Evolutionary conservation across 2,888 invertebrate species (phyloP).

Genomic region (Trichopoda pennipes): DNA sequence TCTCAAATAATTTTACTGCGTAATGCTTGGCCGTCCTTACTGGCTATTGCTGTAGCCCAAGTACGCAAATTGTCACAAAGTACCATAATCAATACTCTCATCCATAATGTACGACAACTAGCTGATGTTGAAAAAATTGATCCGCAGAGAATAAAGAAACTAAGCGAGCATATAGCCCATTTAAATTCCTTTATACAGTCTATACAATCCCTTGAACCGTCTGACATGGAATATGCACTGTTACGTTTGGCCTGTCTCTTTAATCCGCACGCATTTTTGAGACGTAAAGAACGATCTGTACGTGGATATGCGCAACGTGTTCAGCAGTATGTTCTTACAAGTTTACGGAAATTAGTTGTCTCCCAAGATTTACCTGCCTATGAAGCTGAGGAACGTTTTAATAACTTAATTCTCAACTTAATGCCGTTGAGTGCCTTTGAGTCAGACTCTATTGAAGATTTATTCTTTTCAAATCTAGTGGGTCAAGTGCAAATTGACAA

Average conservation of each 20-base stretch:
- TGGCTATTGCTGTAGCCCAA: conserved; percentile 94
- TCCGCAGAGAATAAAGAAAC: conserved; percentile 87
- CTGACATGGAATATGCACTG: conserved; percentile 93
- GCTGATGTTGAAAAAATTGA: conserved; percentile 86
- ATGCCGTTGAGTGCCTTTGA: conserved; percentile 88
- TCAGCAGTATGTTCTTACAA: conserved; percentile 75
- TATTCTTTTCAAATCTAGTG: conserved; percentile 95
- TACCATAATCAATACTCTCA: conserved; percentile 88
- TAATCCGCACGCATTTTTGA: conserved; percentile 85
- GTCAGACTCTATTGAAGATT: conserved; percentile 90
- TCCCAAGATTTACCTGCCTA: conserved; percentile 60
- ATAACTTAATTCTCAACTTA: conserved; percentile 83
- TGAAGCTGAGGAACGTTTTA: conserved; percentile 82
- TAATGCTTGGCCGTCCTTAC: conserved; percentile 95
- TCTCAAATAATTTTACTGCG: conserved; percentile 91
- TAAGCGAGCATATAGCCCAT: conserved; percentile 90
- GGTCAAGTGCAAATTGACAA: conserved; percentile 97
- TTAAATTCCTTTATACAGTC: conserved; percentile 91
- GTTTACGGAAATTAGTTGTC: conserved; percentile 72
- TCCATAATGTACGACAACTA: conserved; percentile 84
- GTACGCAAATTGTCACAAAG: conserved; percentile 89
- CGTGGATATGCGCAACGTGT: conserved; percentile 76
- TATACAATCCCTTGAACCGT: conserved; percentile 88
- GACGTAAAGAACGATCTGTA: conserved; percentile 75
- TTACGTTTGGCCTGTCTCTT: conserved; percentile 92